Conservation (phyloP, 2,888 invertebrate species). For the Drosophila histrio region DNA sequence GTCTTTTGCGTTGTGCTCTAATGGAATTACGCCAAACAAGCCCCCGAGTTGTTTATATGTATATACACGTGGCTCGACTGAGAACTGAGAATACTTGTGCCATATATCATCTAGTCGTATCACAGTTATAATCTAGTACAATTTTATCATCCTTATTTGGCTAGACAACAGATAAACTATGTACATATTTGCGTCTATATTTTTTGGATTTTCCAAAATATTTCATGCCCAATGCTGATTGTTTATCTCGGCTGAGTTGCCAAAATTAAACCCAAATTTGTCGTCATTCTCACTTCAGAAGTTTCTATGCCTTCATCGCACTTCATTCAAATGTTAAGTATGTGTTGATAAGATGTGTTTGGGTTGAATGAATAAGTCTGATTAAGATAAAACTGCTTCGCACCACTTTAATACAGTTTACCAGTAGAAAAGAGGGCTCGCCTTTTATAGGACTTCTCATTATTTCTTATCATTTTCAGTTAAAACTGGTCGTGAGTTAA, state of each 20-base stretch:
- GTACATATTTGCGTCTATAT: conserved; percentile 5
- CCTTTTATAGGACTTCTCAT: conserved; percentile 24
- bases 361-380: background rate
- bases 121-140: conserved; percentile 22
- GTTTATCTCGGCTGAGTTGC: conserved; percentile 10
- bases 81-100: background rate
- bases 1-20: conserved; percentile 30
- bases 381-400: conserved; percentile 31
- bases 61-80: conserved; percentile 4
- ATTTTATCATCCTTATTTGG: conserved; percentile 51
- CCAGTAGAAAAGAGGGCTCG: conserved; percentile 54
- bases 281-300: conserved; percentile 10
- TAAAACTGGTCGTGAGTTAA: background rate
- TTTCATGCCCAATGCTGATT: conserved; percentile 29
- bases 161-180: conserved; percentile 20
- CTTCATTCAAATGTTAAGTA: background rate
- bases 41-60: conserved; percentile 1
- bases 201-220: background rate
- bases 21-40: conserved; percentile 39
- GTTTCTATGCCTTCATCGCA: background rate
- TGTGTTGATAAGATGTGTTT: background rate
- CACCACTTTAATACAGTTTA: conserved; percentile 12
- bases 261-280: conserved; percentile 1
- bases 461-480: conserved; percentile 28
- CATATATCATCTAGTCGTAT: background rate